Conservation (phyloP, 2,797 vertebrate species). For the Coccyzus lansbergi region DNA sequence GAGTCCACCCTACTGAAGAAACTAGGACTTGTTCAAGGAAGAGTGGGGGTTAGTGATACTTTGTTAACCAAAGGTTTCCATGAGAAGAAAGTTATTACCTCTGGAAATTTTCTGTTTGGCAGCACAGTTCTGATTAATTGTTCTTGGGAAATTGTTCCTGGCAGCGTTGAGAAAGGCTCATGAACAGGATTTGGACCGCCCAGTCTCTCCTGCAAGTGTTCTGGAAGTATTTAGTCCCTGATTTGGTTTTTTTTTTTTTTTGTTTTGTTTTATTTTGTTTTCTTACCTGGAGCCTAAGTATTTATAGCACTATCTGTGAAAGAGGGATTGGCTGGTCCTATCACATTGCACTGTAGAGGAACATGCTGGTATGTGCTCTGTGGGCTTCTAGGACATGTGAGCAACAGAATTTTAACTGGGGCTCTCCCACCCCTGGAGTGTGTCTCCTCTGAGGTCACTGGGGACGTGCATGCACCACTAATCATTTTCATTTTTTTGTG, state of each 20-base stretch:
- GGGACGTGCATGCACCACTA: not conserved
- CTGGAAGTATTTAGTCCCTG: not conserved
- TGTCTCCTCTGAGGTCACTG: not conserved
- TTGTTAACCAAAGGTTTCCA: not conserved
- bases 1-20: not conserved
- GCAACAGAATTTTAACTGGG: not conserved
- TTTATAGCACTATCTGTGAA: not conserved
- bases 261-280: not conserved
- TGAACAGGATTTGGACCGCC: not conserved
- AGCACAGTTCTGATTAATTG: not conserved
- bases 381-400: not conserved
- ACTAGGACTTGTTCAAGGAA: not conserved
- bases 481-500: not conserved
- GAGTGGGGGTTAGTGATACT: not conserved
- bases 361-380: fast-evolving
- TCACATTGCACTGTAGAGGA: fast-evolving
- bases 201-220: not conserved
- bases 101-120: not conserved
- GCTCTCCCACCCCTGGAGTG: not conserved
- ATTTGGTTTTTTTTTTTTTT: not conserved
- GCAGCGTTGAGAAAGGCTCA: not conserved
- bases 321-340: not conserved
- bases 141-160: not conserved
- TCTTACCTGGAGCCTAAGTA: not conserved
- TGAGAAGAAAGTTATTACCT: not conserved